phyloP scores from a whole-genome alignment of 2,888 invertebrate species.

The Rotaria magnacalcarata region DNA sequence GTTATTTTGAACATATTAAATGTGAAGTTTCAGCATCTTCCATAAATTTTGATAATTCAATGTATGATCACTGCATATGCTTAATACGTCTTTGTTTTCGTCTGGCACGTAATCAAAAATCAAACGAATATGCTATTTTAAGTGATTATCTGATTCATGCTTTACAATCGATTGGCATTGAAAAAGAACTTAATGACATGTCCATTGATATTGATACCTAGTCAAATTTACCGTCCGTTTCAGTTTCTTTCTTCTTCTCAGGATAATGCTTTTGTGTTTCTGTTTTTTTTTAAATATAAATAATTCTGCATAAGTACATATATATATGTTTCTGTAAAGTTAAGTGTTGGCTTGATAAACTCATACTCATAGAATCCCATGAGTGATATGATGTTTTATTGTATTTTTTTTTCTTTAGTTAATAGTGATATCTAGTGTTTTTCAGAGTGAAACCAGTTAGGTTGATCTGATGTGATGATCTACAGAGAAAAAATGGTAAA shows the following conservation, averaged over 20 bases:
- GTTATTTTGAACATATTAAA: not conserved
- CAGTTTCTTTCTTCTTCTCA: not conserved
- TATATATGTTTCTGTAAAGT: not conserved
- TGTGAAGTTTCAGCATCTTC: not conserved
- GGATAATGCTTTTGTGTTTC: not conserved
- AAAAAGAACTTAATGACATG: not conserved
- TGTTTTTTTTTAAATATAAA: not conserved
- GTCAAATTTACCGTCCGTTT: not conserved
- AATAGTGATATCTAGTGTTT: not conserved
- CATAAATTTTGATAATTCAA: not conserved
- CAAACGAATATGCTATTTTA: not conserved
- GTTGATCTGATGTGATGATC: not conserved
- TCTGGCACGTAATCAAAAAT: not conserved
- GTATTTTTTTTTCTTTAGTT: not conserved
- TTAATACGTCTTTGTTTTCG: not conserved
- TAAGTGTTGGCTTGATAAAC: not conserved
- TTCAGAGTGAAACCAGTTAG: not conserved
- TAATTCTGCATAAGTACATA: not conserved
- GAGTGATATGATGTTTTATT: not conserved
- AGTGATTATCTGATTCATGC: not conserved
- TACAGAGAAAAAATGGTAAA: not conserved
- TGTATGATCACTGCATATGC: not conserved
- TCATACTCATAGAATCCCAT: not conserved
- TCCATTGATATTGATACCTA: not conserved
- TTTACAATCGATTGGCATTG: constrained; percentile 17